Evolutionary conservation across 2,797 vertebrate genomes (phyloP), one percentile per base, ranked within the genome.

Genomic region (Coilia nasus): DNA sequence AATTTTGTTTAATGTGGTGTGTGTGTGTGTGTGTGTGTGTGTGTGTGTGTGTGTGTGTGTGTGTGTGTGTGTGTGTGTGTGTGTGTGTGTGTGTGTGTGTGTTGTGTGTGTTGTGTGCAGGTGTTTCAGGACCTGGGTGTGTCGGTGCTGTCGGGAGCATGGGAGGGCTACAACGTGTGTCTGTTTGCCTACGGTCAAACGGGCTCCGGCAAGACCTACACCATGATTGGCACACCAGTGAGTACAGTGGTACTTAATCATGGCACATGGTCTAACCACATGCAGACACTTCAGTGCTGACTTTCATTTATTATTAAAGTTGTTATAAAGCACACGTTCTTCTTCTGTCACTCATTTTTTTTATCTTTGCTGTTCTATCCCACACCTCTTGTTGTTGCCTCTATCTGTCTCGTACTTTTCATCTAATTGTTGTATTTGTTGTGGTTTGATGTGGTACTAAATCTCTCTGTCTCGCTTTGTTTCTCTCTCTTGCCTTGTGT

Each of bases 171-270:
- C 93, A 99, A 99, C 17, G 97, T 99, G 89, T 99, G 98, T 90
- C 95, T 99, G 86, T 99, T 99, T 94, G 98, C 98, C 1, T 99
- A 99, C 80, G 98, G 98, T 82, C 98, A 99, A 93, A 99, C 98
- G 0, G 98, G 98, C 90, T 98, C 98, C 83, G 98, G 98, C 86
- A 99, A 99, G 94, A 99, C 98, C 0, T 97, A 99, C 88, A 99
- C 98, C 83, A 99, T 99, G 98, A 97, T 99, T 95, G 98, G 98
- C 31, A 98, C 97, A 23, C 96, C 97, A 90, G 98, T 99, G 91
- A 98, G 98, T 87, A 86, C 25, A 28, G n/a, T 82, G 6, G 17
- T 84, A 14, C 2, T 6, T 80, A 41, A 23, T 0, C 28, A 35
- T 80, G 44, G 2, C 44, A 62, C 10, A 78, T 41, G 12, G 19